phyloP scores from a whole-genome alignment of 2,888 invertebrate species.

The Parascotia fuliginaria region DNA sequence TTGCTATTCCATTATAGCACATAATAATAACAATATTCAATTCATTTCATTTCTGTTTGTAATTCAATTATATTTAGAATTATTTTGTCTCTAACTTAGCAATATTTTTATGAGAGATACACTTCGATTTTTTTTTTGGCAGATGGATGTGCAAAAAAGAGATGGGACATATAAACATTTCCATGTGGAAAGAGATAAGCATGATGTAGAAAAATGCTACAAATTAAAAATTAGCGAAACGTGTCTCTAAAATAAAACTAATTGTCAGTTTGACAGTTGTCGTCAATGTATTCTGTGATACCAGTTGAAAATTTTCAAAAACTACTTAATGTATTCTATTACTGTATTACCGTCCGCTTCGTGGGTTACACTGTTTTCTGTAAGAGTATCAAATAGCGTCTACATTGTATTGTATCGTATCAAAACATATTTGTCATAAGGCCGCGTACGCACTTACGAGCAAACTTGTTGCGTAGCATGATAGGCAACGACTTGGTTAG shows the following conservation, averaged over 20 bases:
- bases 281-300: neutral
- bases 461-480: slow-evolving; percentile 9
- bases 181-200: slow-evolving; percentile 15
- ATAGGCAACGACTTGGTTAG: slow-evolving; percentile 13
- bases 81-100: neutral
- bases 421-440: too few species aligned
- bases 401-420: too few species aligned
- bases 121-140: slow-evolving; percentile 28
- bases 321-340: neutral
- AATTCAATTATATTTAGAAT: neutral
- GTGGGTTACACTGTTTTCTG: too few species aligned
- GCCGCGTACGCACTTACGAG: slow-evolving; percentile 6
- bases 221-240: slow-evolving; percentile 34
- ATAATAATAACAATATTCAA: neutral
- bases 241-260: slow-evolving; percentile 15
- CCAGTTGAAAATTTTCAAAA: neutral
- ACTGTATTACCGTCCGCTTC: too few species aligned
- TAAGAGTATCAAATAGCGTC: too few species aligned
- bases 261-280: slow-evolving; percentile 8
- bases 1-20: neutral
- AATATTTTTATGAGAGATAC: slow-evolving; percentile 8
- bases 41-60: neutral
- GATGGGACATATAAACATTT: slow-evolving; percentile 5
- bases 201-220: slow-evolving; percentile 36
- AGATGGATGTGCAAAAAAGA: slow-evolving; percentile 8